Percentiles rank a stretch among this genome's conserved stretches.
These are phyloP conservation scores for Astropecten irregularis DNA, from an alignment of 53 echinoderm and acorn worm genomes.

Conservation along the genomic window DNA sequence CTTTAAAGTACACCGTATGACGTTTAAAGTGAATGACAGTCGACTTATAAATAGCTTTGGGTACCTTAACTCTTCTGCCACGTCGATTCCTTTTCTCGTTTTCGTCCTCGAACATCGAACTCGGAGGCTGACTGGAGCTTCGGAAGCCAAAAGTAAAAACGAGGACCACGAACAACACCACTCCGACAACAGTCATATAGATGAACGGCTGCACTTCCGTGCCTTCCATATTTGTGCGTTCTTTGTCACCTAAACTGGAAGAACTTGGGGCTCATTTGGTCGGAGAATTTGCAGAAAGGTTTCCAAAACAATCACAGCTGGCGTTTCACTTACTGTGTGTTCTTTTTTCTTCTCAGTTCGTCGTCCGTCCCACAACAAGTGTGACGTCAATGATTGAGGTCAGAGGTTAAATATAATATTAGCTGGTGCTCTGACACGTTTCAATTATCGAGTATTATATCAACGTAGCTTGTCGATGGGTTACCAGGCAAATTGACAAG, in stretches of 20 bases:
- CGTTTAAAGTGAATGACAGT: too few species aligned
- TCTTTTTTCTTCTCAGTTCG: too few species aligned
- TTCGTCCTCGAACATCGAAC: slow-evolving; percentile 62
- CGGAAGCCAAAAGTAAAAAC: slow-evolving; percentile 65
- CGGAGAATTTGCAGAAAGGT: slow-evolving; percentile 1
- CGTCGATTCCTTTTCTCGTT: slow-evolving; percentile 47
- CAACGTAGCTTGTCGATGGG: too few species aligned
- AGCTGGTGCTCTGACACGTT: slow-evolving; percentile 15
- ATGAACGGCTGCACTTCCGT: slow-evolving; percentile 37
- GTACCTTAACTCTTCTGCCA: slow-evolving; percentile 37
- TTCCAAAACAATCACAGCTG: slow-evolving; percentile 51
- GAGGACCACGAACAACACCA: slow-evolving; percentile 45
- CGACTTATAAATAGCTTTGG: too few species aligned
- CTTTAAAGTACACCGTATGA: too few species aligned
- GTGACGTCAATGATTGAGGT: slow-evolving; percentile 58
- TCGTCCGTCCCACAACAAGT: slow-evolving; percentile 31
- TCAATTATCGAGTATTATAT: too few species aligned
- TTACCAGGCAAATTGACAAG: too few species aligned
- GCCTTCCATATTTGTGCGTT: slow-evolving; percentile 36
- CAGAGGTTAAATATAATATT: slow-evolving; percentile 26
- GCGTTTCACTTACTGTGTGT: background rate
- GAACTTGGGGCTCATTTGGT: slow-evolving; percentile 46
- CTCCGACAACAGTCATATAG: slow-evolving; percentile 43
- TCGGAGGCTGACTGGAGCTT: slow-evolving; percentile 59
- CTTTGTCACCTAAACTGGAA: slow-evolving; percentile 41